phyloP scores from a whole-genome alignment of 2,797 vertebrate genomes.

The Limosa lapponica region DNA sequence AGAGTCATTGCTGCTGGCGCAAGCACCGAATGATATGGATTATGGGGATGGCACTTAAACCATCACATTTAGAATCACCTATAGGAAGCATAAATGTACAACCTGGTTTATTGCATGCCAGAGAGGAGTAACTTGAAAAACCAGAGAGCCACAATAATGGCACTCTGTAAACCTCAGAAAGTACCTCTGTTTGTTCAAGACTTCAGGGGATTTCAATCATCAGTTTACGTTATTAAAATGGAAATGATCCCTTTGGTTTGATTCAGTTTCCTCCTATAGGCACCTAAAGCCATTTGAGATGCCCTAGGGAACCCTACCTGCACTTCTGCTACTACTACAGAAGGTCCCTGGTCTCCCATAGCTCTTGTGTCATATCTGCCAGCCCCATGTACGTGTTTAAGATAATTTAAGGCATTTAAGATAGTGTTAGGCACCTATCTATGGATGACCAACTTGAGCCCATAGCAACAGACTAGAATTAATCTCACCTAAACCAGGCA shows the following conservation, averaged over 20 bases:
- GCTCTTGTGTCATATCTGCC: background rate
- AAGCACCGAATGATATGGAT: fast-evolving
- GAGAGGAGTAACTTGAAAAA: background rate
- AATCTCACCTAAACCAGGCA: background rate
- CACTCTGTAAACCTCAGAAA: background rate
- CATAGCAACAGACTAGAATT: background rate
- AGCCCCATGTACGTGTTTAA: background rate
- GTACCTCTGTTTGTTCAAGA: background rate
- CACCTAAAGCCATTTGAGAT: background rate
- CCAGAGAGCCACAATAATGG: background rate
- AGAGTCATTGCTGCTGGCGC: background rate
- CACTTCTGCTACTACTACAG: background rate
- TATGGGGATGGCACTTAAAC: background rate
- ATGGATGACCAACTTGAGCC: background rate
- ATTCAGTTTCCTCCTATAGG: background rate
- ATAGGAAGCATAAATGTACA: background rate
- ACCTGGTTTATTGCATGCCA: background rate
- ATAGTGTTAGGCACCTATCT: background rate
- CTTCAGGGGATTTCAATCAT: background rate
- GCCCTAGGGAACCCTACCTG: background rate
- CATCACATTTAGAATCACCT: background rate
- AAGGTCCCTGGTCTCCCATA: background rate
- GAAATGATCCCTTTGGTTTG: background rate
- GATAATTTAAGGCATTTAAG: background rate
- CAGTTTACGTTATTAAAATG: background rate